Evolutionary conservation across 2,113 vertebrate genomes (phyloP).

Genomic region (Hydrolagus affinis): DNA sequence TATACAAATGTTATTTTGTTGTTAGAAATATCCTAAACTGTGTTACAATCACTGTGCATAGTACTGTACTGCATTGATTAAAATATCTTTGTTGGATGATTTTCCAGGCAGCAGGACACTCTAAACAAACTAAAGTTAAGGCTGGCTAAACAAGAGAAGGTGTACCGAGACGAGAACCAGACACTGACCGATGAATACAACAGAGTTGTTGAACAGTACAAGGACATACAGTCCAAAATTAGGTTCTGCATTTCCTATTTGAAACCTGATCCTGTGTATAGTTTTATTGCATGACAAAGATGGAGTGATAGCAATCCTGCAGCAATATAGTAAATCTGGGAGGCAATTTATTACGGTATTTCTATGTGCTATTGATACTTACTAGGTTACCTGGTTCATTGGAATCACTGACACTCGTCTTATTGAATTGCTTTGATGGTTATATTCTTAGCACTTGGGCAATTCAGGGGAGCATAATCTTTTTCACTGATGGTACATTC

Average conservation of each 20-base stretch:
- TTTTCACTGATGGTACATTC: neutral
- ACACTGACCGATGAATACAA: conserved; percentile 48
- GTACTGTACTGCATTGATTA: neutral
- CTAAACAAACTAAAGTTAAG: conserved; percentile 50
- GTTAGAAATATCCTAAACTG: too few relatives aligned
- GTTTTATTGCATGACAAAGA: neutral
- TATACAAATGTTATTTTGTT: too few relatives aligned
- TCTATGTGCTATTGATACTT: neutral
- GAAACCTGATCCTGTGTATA: neutral
- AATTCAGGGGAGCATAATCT: neutral
- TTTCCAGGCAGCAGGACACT: conserved; percentile 52
- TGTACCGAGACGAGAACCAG: conserved; percentile 51
- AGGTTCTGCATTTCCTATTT: conserved; percentile 49
- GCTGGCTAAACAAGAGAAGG: conserved; percentile 49
- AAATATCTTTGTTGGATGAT: neutral
- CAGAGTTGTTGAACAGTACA: conserved; percentile 50
- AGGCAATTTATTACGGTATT: neutral
- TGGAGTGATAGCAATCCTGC: neutral
- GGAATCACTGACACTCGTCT: neutral
- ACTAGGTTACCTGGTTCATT: neutral
- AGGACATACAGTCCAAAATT: conserved; percentile 59
- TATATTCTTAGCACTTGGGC: neutral
- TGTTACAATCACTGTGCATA: too few relatives aligned
- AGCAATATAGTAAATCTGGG: neutral
- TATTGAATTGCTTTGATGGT: neutral